Evolutionary conservation across 2,113 vertebrate genomes (phyloP).

Genomic region (Seriola rivoliana): DNA sequence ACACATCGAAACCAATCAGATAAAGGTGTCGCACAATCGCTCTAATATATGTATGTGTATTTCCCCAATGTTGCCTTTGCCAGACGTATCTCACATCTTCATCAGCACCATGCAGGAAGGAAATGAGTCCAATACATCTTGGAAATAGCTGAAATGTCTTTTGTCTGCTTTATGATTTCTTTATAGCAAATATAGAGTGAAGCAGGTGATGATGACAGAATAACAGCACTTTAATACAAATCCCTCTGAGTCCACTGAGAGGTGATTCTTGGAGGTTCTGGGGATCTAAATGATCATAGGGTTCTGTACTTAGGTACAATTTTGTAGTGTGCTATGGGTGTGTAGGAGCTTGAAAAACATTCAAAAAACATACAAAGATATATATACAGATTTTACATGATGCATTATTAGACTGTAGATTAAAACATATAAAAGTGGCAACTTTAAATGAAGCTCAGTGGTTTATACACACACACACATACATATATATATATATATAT

Average conservation of each 20-base stretch:
- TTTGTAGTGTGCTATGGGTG: not conserved
- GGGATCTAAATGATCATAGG: not conserved
- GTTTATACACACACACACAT: no score
- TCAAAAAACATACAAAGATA: no score
- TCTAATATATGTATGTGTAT: not conserved
- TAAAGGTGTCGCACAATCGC: not conserved
- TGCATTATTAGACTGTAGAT: no score
- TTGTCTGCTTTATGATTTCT: not conserved
- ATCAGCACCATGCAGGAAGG: not conserved
- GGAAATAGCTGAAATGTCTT: not conserved
- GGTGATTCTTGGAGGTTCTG: not conserved
- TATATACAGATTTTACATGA: no score
- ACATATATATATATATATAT: no score
- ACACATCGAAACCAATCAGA: not conserved
- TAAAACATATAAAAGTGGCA: no score
- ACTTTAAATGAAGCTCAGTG: no score
- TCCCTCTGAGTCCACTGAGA: not conserved
- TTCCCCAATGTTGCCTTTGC: not conserved
- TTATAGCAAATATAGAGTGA: not conserved
- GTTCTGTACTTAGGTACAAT: not conserved
- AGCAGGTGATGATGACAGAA: not conserved
- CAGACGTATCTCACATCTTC: not conserved
- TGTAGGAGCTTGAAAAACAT: no score
- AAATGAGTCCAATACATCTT: not conserved
- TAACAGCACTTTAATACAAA: not conserved